These are phyloP conservation scores for Acholoe squamosa DNA, from an alignment of 2,888 invertebrate species.

Conservation along the genomic window DNA sequence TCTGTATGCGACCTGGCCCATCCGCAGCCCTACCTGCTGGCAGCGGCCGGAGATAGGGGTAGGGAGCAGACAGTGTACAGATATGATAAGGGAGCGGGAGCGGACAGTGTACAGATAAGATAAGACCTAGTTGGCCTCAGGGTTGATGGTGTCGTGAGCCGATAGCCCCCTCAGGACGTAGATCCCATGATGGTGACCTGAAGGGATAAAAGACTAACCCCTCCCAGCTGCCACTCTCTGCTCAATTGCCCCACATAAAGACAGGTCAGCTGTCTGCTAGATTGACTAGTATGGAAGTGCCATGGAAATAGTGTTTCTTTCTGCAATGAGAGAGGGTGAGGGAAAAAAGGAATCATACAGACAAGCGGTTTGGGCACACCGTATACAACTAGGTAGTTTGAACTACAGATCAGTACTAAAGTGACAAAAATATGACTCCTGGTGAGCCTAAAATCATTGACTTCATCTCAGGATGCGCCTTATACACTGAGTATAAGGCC, in stretches of 20 bases:
- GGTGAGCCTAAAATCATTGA: too few relatives aligned
- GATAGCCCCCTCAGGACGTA: constrained; percentile 7
- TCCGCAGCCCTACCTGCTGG: too few relatives aligned
- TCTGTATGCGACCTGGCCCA: background rate
- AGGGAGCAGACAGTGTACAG: background rate
- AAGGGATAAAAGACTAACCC: background rate
- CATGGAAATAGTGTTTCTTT: too few relatives aligned
- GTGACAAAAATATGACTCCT: too few relatives aligned
- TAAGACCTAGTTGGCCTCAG: background rate
- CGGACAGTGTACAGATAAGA: constrained; percentile 20
- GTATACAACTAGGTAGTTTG: too few relatives aligned
- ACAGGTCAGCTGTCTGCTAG: background rate
- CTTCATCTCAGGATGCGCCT: too few relatives aligned
- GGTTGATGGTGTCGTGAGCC: constrained; percentile 20
- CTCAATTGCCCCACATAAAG: background rate
- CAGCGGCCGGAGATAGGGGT: background rate
- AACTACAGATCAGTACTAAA: too few relatives aligned
- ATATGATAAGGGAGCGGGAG: background rate
- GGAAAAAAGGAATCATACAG: too few relatives aligned
- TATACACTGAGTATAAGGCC: too few relatives aligned
- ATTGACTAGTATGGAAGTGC: too few relatives aligned
- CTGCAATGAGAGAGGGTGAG: too few relatives aligned
- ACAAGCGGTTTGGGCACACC: too few relatives aligned
- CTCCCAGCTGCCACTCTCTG: background rate
- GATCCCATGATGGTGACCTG: constrained; percentile 13